Evolutionary conservation across 2,797 vertebrate genomes (phyloP).

Genomic region (Geotrypetes seraphini): DNA sequence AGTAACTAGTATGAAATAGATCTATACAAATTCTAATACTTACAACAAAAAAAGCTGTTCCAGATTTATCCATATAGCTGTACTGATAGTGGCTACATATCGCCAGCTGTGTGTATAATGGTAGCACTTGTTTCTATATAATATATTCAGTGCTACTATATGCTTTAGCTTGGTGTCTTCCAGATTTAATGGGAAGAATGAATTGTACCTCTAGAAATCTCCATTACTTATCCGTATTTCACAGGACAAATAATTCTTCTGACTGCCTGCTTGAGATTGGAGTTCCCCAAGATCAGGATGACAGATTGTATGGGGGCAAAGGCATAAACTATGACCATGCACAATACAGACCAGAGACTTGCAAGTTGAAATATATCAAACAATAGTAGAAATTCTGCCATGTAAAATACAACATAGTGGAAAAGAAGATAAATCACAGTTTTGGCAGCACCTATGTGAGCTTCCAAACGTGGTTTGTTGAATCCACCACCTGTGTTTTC

Average conservation of each 20-base stretch:
- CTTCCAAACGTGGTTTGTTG: constrained; percentile 19
- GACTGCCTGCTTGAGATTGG: background rate
- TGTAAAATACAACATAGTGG: constrained; percentile 7
- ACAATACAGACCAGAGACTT: background rate
- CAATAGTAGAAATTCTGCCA: background rate
- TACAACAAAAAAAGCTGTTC: no score
- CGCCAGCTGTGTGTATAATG: no score
- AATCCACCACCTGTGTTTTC: constrained; percentile 6
- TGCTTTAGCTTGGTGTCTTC: no score
- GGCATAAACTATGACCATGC: background rate
- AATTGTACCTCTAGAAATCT: no score
- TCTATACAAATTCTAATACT: no score
- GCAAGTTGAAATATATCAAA: background rate
- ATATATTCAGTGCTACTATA: no score
- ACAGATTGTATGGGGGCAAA: background rate
- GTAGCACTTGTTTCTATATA: no score
- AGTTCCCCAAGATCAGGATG: background rate
- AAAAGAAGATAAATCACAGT: constrained; percentile 23
- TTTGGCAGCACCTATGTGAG: constrained; percentile 21
- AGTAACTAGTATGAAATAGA: no score
- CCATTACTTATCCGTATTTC: no score
- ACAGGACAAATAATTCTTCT: background rate
- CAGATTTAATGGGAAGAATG: no score
- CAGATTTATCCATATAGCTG: no score
- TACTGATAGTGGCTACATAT: no score